These are phyloP conservation scores for Elgonia sp. DNA, from an alignment of 2,888 invertebrate species.

Conservation along the genomic window DNA sequence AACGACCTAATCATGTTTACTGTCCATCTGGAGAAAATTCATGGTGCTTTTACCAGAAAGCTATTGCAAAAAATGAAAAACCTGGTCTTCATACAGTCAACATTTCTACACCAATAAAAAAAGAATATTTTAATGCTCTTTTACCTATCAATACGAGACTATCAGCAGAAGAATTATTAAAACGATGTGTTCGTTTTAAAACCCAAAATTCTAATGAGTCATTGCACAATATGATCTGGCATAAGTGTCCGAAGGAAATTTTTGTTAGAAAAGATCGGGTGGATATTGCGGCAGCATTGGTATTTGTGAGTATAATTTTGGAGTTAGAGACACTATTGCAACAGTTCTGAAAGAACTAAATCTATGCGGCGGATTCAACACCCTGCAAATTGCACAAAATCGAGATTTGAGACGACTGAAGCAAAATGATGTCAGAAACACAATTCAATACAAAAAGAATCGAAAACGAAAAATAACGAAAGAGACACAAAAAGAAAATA, in stretches of 20 bases:
- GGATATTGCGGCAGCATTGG: constrained; percentile 38
- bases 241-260: constrained; percentile 60
- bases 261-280: constrained; percentile 40
- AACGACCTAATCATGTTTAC: constrained; percentile 35
- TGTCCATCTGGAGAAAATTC: constrained; percentile 53
- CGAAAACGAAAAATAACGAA: too few relatives aligned
- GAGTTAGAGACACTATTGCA: constrained; percentile 18
- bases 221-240: constrained; percentile 67
- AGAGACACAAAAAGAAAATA: too few relatives aligned
- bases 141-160: constrained; percentile 33
- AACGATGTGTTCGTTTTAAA: constrained; percentile 50
- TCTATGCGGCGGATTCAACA: constrained; percentile 13
- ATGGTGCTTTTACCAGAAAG: constrained; percentile 61
- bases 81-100: not conserved
- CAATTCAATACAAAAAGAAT: too few relatives aligned
- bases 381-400: constrained; percentile 9
- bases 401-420: not conserved
- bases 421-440: too few relatives aligned
- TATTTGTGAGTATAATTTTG: constrained; percentile 44
- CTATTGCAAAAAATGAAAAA: constrained; percentile 4
- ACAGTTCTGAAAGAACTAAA: constrained; percentile 24
- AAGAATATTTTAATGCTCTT: constrained; percentile 14
- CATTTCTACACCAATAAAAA: constrained; percentile 33
- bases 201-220: constrained; percentile 72
- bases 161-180: constrained; percentile 33